Conservation (phyloP, 2,113 vertebrate genomes). For the Cinclus mexicanus region DNA sequence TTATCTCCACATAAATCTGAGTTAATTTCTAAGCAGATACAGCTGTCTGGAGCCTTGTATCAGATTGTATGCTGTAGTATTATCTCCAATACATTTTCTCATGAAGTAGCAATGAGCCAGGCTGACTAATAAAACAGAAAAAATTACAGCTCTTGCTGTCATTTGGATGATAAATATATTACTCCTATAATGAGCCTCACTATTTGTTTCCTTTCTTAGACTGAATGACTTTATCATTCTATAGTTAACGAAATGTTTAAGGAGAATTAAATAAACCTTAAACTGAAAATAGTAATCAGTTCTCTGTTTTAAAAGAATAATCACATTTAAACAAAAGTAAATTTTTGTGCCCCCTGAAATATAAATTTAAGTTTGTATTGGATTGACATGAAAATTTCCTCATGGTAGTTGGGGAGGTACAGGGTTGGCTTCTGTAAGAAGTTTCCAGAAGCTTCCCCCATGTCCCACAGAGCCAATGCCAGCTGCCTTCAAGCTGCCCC, state of each 20-base stretch:
- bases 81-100: background rate
- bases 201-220: background rate
- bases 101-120: background rate
- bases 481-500: too few species aligned
- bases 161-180: background rate
- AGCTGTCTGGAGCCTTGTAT: slow-evolving; percentile 21
- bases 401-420: background rate
- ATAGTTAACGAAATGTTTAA: background rate
- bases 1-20: slow-evolving; percentile 51
- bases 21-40: slow-evolving; percentile 50
- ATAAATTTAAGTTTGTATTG: background rate
- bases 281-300: background rate
- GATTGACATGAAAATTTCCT: background rate
- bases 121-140: background rate
- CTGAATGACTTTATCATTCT: background rate
- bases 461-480: fast-evolving
- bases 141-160: background rate
- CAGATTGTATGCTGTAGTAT: background rate
- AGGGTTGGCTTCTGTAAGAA: background rate
- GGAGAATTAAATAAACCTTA: background rate
- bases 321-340: background rate
- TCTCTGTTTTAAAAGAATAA: background rate
- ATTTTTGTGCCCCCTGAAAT: background rate
- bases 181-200: background rate
- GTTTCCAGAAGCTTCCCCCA: background rate